Percentiles rank a stretch among this genome's conserved stretches.
These are phyloP conservation scores for Scomberomorus guttatus DNA, from an alignment of 2,797 vertebrate genomes.

Conservation along the genomic window DNA sequence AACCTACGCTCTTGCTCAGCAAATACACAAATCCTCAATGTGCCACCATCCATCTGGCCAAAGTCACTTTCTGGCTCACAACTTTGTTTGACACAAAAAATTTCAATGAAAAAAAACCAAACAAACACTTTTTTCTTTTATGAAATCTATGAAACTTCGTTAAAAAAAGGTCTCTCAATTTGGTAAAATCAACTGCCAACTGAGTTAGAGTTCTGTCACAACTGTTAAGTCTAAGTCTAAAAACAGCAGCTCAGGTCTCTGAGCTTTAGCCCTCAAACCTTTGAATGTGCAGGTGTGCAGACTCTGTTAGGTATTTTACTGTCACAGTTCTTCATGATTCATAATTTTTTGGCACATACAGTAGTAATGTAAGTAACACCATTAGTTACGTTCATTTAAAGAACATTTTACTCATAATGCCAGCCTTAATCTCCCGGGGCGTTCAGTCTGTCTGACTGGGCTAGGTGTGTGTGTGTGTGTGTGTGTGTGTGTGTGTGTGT, in stretches of 20 bases:
- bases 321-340: slow-evolving; percentile 5
- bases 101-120: background rate
- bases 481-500: slow-evolving; percentile 1
- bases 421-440: slow-evolving; percentile 15
- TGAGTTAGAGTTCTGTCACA: background rate
- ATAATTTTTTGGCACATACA: slow-evolving; percentile 14
- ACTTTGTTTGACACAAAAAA: slow-evolving; percentile 18
- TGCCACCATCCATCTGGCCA: slow-evolving; percentile 38
- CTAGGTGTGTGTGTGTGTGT: slow-evolving; percentile 5
- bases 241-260: slow-evolving; percentile 14
- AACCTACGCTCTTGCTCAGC: slow-evolving; percentile 12
- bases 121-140: background rate
- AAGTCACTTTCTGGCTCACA: slow-evolving; percentile 22
- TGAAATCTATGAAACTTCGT: background rate
- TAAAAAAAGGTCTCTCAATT: background rate
- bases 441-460: slow-evolving; percentile 17
- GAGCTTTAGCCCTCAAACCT: background rate
- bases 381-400: slow-evolving; percentile 30
- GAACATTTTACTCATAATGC: slow-evolving; percentile 15
- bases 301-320: background rate
- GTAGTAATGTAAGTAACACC: background rate
- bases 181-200: slow-evolving; percentile 7
- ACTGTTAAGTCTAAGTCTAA: background rate
- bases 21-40: slow-evolving; percentile 34
- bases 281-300: background rate